Base-by-base conservation (phyloP, 2,888 invertebrate genomes). In the Mythimna vitellina region DNA sequence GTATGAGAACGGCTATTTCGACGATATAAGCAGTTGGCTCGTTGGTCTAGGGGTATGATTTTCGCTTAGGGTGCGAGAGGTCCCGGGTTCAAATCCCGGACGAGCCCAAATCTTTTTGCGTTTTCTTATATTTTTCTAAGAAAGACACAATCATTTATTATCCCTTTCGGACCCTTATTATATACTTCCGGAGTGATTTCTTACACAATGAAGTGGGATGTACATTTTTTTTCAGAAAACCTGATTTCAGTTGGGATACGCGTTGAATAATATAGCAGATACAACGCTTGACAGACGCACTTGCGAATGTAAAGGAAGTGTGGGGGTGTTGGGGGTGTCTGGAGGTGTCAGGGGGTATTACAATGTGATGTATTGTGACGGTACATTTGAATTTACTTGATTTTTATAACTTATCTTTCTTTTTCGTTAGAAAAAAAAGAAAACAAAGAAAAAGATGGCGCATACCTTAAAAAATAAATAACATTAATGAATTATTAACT, bases 41-140 rank as follows among this genome's bases (percentile, higher is more conserved):
- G 95, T 96, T 96, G 96, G 96, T 96, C 95, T 96, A 96, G 96
- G 95, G 96, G 96, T 96, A 96, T 96, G 95, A 96, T 96, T 96
- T 94, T 96, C 96, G 95, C 95, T 96, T 96, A 93, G 95, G 96
- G 96, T 96, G 96, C 96, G 96, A 96, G 95, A 95, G 96, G 96
- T 96, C 96, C 96, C 95, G 95, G 95, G 95, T 95, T 96, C 95
- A 96, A 96, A 95, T 96, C 95, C 95, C 95, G 95, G 95, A 94
- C 95, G 94, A 95, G 95, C 95, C 95, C 95, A 86, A 86, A n/a
- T 49, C 57, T 79, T 81, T 88, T 89, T 61, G 56, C 14, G 25
- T 56, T 64, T 75, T 46, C 3, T 57, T 10, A 25, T 4, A 14
- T 22, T 53, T 63, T 71, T 57, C 42, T 35, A 9, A 9, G 17